Evolutionary conservation across 2,797 vertebrate genomes (phyloP), one percentile per base, ranked within the genome.

Genomic region (Menidia menidia): DNA sequence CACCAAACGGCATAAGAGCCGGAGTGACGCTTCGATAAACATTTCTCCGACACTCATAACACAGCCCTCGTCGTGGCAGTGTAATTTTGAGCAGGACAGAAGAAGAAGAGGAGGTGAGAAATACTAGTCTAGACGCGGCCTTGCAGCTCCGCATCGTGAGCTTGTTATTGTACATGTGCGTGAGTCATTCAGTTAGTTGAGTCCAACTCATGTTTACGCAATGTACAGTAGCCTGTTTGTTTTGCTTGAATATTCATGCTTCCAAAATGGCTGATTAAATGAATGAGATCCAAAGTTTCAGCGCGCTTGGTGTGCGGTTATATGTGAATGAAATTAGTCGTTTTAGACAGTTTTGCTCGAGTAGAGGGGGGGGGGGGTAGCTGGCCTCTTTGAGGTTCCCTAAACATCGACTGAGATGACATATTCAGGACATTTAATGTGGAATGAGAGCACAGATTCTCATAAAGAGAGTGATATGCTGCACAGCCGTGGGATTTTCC

Each of bases 71-170:
- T 54, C 42, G 48, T 75, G 70, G 78, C 59, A 73, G 65, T 60
- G 63, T 62, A 82, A 80, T 68, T 80, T 60, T 44, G 73, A 88
- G 77, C 56, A 3, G 84, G 77, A 86, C 85, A 82, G 81, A 81
- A 83, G 79, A 72, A 54, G 87, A 86, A 83, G 87, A 88, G 87
- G 85, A 84, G 80, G 87, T 87, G 89, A 85, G 81, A 87, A 80
- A 71, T 31, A 66, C 15, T 59, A 11, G 86, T 88, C 87, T 90
- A 86, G 87, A 89, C 86, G 16, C 64, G 71, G 78, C 69, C 63
- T 63, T 78, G 62, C 63, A 78, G 74, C 63, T 82, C 73, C 79
- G 82, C 32, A 55, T 79, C 71, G 65, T 19, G 31, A 78, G 72
- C 68, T 73, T 0, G 59, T 80, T 80, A 52, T 32, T 69, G 81